These are phyloP conservation scores for Eriosoma lanigerum DNA, from an alignment of 1,140 invertebrate genomes.

Conservation along the genomic window DNA sequence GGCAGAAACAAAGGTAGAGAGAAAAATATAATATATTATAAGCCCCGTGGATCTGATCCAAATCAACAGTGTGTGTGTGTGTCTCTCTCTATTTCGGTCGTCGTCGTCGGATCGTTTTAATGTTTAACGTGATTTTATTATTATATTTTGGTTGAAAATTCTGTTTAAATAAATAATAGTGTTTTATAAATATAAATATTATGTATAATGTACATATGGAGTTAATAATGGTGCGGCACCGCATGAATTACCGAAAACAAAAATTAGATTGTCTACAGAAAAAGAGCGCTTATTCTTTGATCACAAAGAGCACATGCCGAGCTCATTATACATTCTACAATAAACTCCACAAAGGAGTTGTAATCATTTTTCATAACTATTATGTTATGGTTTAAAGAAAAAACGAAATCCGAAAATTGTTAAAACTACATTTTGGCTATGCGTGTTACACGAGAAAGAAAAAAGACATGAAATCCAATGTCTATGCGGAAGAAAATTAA, in stretches of 20 bases:
- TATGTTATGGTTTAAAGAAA: background rate
- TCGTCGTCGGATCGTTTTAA: background rate
- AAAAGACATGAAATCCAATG: too few species aligned
- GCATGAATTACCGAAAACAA: conserved; percentile 14
- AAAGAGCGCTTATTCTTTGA: background rate
- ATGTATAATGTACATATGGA: background rate
- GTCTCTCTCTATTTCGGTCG: conserved; percentile 40
- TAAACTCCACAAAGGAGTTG: background rate
- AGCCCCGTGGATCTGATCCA: conserved; percentile 34
- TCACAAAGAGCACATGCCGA: conserved; percentile 21
- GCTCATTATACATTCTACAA: conserved; percentile 15
- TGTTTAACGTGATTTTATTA: background rate
- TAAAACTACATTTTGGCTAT: background rate
- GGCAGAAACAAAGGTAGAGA: conserved; percentile 6
- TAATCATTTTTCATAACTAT: conserved; percentile 24
- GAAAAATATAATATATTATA: background rate
- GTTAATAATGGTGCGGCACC: background rate
- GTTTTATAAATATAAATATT: too few species aligned
- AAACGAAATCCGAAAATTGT: conserved; percentile 1
- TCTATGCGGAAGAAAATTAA: too few species aligned
- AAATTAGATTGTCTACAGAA: conserved; percentile 8
- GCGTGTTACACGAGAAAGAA: too few species aligned
- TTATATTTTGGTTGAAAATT: background rate
- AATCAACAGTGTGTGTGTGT: conserved; percentile 9
- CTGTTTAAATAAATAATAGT: too few species aligned